These are phyloP conservation scores for Engraulis encrasicolus DNA, from an alignment of 2,113 vertebrate genomes.

Conservation along the genomic window DNA sequence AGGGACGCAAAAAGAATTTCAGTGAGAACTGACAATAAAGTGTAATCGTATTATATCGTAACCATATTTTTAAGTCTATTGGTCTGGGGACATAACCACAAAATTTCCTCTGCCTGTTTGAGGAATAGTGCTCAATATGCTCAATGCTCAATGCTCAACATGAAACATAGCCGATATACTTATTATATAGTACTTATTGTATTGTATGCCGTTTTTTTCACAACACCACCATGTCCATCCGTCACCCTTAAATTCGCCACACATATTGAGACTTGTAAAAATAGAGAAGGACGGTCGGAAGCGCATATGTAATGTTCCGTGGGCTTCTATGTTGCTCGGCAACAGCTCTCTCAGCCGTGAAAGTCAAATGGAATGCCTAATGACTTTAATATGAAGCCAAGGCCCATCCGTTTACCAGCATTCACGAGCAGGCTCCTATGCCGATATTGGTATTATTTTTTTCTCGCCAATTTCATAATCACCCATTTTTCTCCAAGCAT, in stretches of 20 bases:
- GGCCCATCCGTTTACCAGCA: background rate
- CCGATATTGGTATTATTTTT: background rate
- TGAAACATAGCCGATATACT: too few relatives aligned
- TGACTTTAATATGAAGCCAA: background rate
- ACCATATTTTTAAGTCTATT: too few relatives aligned
- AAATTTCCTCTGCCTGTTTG: too few relatives aligned
- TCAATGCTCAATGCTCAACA: too few relatives aligned
- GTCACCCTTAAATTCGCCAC: background rate
- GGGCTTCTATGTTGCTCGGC: constrained; percentile 12
- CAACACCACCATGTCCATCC: background rate
- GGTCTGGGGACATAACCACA: too few relatives aligned
- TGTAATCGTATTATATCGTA: too few relatives aligned
- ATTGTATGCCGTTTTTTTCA: too few relatives aligned
- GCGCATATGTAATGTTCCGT: background rate
- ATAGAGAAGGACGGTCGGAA: background rate
- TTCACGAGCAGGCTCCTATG: background rate
- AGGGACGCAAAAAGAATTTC: too few relatives aligned
- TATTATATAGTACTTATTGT: too few relatives aligned
- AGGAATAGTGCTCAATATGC: too few relatives aligned
- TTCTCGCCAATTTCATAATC: background rate
- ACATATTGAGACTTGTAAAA: background rate
- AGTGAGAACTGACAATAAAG: too few relatives aligned
- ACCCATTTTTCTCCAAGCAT: background rate
- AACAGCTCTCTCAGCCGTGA: constrained; percentile 18
- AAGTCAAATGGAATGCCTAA: background rate